Evolutionary conservation across 2,113 vertebrate genomes (phyloP), one percentile per base, ranked within the genome.

Genomic region (Apodemus sylvaticus): DNA sequence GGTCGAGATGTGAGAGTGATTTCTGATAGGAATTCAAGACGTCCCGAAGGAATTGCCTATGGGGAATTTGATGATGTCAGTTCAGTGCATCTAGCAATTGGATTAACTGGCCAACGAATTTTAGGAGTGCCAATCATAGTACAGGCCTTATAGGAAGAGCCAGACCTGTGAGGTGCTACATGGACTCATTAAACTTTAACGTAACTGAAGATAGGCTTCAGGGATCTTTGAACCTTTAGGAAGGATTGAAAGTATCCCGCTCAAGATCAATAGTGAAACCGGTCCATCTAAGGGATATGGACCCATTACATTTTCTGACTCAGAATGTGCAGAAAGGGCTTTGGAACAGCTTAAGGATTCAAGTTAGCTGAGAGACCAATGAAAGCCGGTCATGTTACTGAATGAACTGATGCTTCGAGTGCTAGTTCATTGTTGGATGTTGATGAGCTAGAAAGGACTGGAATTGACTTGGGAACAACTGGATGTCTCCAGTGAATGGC

Each of bases 221-320:
- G 99, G 99, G 34, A 99, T 99, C 96, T 99, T 99, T 96, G 99
- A 99, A 90, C 99, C 99, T 0, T 99, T 99, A 97, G 99, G 99
- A 97, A 98, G 99, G 98, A 99, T 99, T 96, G 99, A 99, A 98
- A 99, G 99, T 97, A 99, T 99, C 97, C 99, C 99, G 91, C 99
- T 99, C 92, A 99, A 99, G 99, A 99, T 99, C 99, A 99, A 99
- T 97, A 99, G 99, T 97, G 99, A 99, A 98, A 99, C 99, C 0
- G 99, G 99, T 29, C 98, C 99, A 68, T 99, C 99, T 9, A 99
- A 99, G 98, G 99, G 99, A 97, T 99, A 99, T n/a, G 99, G 99
- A 97, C 99, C 99, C 97, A 99, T 99, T 98, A 99, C 99, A 99
- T 60, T 60, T 20, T 60, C 19, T 60, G 58, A 60, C 19, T 60